Conservation (phyloP, 37 sponge, comb jelly and placozoan species). For the Chondrosia reniformis region DNA sequence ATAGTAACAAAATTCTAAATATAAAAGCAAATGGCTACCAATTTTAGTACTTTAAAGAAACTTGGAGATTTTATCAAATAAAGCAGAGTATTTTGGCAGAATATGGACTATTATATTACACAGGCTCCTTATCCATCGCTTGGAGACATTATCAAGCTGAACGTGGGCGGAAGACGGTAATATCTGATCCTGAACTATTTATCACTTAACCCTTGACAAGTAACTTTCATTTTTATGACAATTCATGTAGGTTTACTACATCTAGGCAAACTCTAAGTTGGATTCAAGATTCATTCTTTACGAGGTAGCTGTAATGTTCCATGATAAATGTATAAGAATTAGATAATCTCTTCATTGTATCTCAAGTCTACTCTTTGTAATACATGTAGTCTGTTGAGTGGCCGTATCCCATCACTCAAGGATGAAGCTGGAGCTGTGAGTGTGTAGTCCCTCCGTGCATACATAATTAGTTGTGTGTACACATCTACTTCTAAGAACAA, state of each 20-base stretch:
- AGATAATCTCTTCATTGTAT: constrained; percentile 5
- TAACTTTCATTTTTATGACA: neutral
- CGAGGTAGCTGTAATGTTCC: constrained; percentile 35
- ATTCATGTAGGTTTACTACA: constrained; percentile 71
- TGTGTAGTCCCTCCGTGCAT: neutral
- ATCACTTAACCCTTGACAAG: neutral
- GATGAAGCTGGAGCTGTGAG: constrained; percentile 94
- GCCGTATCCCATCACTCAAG: constrained; percentile 81
- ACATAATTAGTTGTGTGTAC: too few species aligned
- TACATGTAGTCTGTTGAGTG: constrained; percentile 76
- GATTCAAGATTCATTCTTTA: constrained; percentile 95
- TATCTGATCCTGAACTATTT: neutral
- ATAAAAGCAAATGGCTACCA: constrained; percentile 28
- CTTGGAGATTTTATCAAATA: neutral
- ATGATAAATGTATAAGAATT: neutral
- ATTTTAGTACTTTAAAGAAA: neutral
- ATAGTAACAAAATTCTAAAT: constrained; percentile 3
- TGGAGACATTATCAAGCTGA: constrained; percentile 82
- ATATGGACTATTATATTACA: neutral
- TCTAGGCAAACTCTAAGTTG: constrained; percentile 85
- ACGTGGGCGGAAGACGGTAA: constrained; percentile 88
- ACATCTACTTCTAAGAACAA: too few species aligned
- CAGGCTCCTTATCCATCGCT: neutral
- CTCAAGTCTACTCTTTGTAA: too few species aligned
- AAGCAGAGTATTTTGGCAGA: neutral